Conservation (phyloP, 2,113 vertebrate genomes). For the Leptocoma aspasia region DNA sequence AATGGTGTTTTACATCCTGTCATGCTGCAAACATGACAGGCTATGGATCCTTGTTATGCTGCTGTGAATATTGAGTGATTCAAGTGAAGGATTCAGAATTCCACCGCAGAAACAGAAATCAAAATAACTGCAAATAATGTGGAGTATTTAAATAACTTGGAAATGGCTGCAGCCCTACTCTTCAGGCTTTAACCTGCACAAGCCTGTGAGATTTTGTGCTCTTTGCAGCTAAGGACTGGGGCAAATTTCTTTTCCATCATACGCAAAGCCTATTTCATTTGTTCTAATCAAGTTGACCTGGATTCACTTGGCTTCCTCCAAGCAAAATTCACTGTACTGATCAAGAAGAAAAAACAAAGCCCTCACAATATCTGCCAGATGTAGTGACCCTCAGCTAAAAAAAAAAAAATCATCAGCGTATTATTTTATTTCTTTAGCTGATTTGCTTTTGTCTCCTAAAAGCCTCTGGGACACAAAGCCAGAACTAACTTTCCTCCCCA, state of each 20-base stretch:
- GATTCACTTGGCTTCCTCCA: conserved; percentile 27
- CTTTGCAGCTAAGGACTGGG: not conserved
- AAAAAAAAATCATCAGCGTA: not conserved
- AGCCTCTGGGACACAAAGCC: conserved; percentile 24
- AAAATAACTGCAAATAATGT: not conserved
- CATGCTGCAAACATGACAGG: not conserved
- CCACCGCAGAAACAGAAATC: not conserved
- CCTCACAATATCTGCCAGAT: not conserved
- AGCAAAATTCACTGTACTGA: conserved; percentile 28
- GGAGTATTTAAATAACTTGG: not conserved
- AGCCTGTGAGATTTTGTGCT: not conserved
- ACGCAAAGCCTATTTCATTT: conserved; percentile 1
- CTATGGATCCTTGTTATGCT: not conserved
- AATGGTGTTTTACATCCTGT: not conserved
- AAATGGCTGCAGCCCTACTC: not conserved
- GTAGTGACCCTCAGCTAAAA: conserved; percentile 4
- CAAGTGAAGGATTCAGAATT: not conserved
- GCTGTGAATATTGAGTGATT: conserved; percentile 1
- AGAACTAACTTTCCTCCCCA: not conserved
- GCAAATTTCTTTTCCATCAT: conserved; percentile 10
- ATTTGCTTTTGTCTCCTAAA: conserved; percentile 41
- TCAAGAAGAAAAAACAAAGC: not conserved
- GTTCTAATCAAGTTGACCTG: conserved; percentile 49
- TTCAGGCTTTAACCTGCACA: not conserved
- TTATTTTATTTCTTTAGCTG: conserved; percentile 25